Percentiles rank a stretch among this genome's conserved stretches.
Conservation (phyloP, 2,888 invertebrate species). For the Eulithis prunata region DNA sequence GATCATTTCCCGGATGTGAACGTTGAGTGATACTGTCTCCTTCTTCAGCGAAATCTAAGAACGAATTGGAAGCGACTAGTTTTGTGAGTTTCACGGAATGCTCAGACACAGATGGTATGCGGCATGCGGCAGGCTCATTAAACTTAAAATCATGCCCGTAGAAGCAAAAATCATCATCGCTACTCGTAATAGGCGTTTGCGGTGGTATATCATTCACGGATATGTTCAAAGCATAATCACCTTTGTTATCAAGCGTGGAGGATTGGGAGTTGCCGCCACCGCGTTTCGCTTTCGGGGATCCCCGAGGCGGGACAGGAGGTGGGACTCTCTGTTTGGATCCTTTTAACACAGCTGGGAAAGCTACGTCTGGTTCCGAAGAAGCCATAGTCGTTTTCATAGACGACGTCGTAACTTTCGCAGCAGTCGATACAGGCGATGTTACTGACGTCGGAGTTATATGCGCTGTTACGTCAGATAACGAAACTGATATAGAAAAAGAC, state of each 20-base stretch:
- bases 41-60: constrained; percentile 71
- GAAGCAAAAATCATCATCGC: constrained; percentile 75
- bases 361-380: constrained; percentile 80
- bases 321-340: constrained; percentile 91
- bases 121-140: constrained; percentile 72
- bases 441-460: constrained; percentile 79
- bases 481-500: constrained; percentile 59
- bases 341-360: constrained; percentile 91
- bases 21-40: constrained; percentile 70
- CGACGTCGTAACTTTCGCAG: constrained; percentile 65
- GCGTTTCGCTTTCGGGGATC: constrained; percentile 88
- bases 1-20: constrained; percentile 63
- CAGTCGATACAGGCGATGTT: constrained; percentile 75
- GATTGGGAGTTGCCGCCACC: constrained; percentile 75
- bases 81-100: constrained; percentile 69
- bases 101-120: constrained; percentile 68
- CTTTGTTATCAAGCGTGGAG: constrained; percentile 75
- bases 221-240: constrained; percentile 76
- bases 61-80: constrained; percentile 70
- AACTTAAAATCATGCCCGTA: constrained; percentile 79
- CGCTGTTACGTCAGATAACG: constrained; percentile 83
- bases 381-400: constrained; percentile 62
- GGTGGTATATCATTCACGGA: constrained; percentile 71
- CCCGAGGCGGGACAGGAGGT: constrained; percentile 94
- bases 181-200: constrained; percentile 73